A percentile compares a stretch with the other conserved stretches of the same genome.
phyloP scores from a whole-genome alignment of 2,797 vertebrate genomes.

The Typhlichthys subterraneus region DNA sequence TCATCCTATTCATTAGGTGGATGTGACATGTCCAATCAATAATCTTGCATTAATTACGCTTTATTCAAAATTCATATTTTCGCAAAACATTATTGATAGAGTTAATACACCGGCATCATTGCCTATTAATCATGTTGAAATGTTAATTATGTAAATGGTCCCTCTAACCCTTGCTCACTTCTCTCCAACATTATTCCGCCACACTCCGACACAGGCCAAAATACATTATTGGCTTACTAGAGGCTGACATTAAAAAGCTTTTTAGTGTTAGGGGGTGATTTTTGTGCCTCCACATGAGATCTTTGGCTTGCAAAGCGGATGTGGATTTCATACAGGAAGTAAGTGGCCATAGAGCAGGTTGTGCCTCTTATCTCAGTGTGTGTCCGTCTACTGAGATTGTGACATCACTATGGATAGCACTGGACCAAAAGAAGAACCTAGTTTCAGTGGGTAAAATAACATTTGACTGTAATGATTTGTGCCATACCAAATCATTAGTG shows the following conservation, averaged over 20 bases:
- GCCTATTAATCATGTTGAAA: constrained; percentile 47
- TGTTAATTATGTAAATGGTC: constrained; percentile 32
- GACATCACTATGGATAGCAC: constrained; percentile 21
- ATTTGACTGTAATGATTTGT: constrained; percentile 18
- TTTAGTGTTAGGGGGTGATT: constrained; percentile 50
- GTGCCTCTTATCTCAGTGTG: constrained; percentile 51
- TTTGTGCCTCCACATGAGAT: constrained; percentile 44
- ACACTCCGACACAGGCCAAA: constrained; percentile 15
- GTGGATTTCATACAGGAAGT: constrained; percentile 38
- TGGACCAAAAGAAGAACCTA: constrained; percentile 14
- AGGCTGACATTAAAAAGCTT: constrained; percentile 48
- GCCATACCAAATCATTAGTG: background rate
- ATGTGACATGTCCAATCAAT: constrained; percentile 53
- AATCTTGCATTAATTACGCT: constrained; percentile 59
- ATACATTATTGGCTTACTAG: constrained; percentile 21
- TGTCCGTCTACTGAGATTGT: constrained; percentile 44
- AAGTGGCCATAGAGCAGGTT: constrained; percentile 15
- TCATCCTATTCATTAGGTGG: constrained; percentile 44
- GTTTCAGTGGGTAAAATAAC: constrained; percentile 17
- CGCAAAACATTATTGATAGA: constrained; percentile 44
- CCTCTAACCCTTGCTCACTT: background rate
- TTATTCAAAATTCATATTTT: constrained; percentile 60
- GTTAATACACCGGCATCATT: constrained; percentile 49
- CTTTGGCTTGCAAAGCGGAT: constrained; percentile 37
- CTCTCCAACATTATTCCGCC: constrained; percentile 3